These are phyloP conservation scores for Pycnomerus fuliginosus DNA, from an alignment of 2,888 invertebrate species.

Conservation along the genomic window DNA sequence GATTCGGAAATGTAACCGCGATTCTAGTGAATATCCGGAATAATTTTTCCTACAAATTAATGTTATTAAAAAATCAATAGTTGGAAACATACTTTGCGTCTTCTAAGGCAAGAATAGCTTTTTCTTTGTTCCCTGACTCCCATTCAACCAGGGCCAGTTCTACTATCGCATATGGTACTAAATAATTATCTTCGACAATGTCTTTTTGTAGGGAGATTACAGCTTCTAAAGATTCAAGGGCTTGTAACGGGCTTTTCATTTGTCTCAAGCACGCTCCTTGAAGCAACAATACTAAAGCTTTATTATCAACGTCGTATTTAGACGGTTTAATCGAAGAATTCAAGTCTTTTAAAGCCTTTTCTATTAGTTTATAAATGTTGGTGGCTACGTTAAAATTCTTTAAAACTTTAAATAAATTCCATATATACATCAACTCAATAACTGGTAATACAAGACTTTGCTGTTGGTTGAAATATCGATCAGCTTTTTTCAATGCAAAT, in stretches of 20 bases:
- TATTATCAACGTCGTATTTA: slow-evolving; percentile 68
- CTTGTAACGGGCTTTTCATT: slow-evolving; percentile 74
- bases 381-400: slow-evolving; percentile 66
- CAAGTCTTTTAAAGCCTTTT: slow-evolving; percentile 52
- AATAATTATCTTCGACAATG: slow-evolving; percentile 78
- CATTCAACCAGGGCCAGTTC: slow-evolving; percentile 82
- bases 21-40: slow-evolving; percentile 84
- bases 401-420: slow-evolving; percentile 88
- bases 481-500: slow-evolving; percentile 85
- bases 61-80: not conserved
- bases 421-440: slow-evolving; percentile 85
- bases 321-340: slow-evolving; percentile 43
- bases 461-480: slow-evolving; percentile 74
- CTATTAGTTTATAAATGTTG: slow-evolving; percentile 63
- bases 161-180: slow-evolving; percentile 82
- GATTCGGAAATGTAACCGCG: slow-evolving; percentile 85
- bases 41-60: slow-evolving; percentile 75
- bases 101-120: slow-evolving; percentile 71
- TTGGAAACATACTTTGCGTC: slow-evolving; percentile 72
- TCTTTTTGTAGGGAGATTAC: slow-evolving; percentile 66
- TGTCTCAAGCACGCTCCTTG: slow-evolving; percentile 82
- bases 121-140: slow-evolving; percentile 65
- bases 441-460: slow-evolving; percentile 76
- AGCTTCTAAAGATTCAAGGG: slow-evolving; percentile 70
- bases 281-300: slow-evolving; percentile 71